Base-by-base conservation (phyloP, 2,888 invertebrate genomes). In the Schizotus pectinicornis region DNA sequence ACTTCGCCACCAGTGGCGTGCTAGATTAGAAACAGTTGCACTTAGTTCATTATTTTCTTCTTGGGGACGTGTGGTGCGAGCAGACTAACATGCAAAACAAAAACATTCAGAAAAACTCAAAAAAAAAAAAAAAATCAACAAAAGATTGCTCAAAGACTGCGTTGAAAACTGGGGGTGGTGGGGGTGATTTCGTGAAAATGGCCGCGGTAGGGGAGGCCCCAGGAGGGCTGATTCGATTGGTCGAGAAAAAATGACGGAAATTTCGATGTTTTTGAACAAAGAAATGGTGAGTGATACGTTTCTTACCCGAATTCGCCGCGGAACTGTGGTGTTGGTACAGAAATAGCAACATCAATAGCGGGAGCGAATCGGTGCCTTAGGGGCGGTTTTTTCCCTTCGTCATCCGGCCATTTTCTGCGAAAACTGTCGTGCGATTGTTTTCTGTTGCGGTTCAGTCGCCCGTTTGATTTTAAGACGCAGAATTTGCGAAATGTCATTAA, bases 71-170 rank as follows among this genome's bases (percentile, higher is more conserved):
- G 62, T 45, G 56, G 67, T 68, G 62, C 67, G 68, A 64, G 68
- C 62, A 65, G 73, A 72, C 74, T 74, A 71, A 67, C 68, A 70
- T 71, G 68, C 69, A 70, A 69, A 70, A 64, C 59, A 69, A 65
- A 59, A 53, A 56, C 46, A 48, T 59, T 53, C 39, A 67, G 62
- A 55, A 51, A 58, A 61, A 62, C 52, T 56, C 50, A 58, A 65
- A 60, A 59, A 61, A 58, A 61, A 42, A 14, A n/a, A n/a, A n/a
- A n/a, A n/a, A 51, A 36, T 32, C 43, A 39, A 45, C 8, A 39
- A 47, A 57, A 45, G 33, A 22, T 22, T 22, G 35, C 42, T 45
- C 37, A 46, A 48, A 14, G 30, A 36, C 7, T n/a, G 6, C 34
- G 34, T 32, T 11, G 11, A n/a, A n/a, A n/a, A n/a, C n/a, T n/a